Base-by-base conservation (phyloP, 2,888 invertebrate species). In the Chelonus formosanus region DNA sequence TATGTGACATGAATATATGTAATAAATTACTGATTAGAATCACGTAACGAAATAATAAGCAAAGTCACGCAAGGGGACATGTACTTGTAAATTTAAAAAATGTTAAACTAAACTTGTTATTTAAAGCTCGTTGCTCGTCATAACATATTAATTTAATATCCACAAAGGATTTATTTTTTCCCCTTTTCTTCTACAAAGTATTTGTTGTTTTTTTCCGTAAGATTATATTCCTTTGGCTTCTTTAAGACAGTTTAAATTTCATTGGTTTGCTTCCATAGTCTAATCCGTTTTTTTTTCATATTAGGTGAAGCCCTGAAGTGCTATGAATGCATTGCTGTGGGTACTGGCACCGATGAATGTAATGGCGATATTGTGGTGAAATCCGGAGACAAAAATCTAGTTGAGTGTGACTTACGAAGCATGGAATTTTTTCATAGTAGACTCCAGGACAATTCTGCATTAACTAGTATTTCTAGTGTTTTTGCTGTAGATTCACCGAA, bases 231-330 rank as follows among this genome's bases (percentile, higher is more conserved):
- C 3, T 40, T 6, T 6, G 40, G 40, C 40, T 40, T 40, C 35
- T 10, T n/a, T 32, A 40, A 10, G 20, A 43, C 8, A 3, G n/a
- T 55, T 10, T 40, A 55, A 52, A 32, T 8, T 52, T 32, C 32
- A 31, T 8, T 3, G 8, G 32, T 5, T 8, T 32, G 8, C 8
- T 34, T 52, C 52, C 34, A 32, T 52, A 52, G 5, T 4, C 52
- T 52, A 5, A 48, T 48, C 20, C n/a, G n/a, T 6, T 43, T 31
- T 52, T 66, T 57, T 48, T 36, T n/a, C n/a, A 47, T 32, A 60
- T 5, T 69, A 81, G 81, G 74, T 48, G 76, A 75, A n/a, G 70
- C 69, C 10, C 60, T 79, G 40, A 77, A 73, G 40, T 82, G 82
- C 70, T 81, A 80, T 71, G 74, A 76, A 69, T 82, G 82, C 65